These are phyloP conservation scores for Paramormyrops hopkinsi DNA, from an alignment of 2,797 vertebrate genomes.

Conservation along the genomic window DNA sequence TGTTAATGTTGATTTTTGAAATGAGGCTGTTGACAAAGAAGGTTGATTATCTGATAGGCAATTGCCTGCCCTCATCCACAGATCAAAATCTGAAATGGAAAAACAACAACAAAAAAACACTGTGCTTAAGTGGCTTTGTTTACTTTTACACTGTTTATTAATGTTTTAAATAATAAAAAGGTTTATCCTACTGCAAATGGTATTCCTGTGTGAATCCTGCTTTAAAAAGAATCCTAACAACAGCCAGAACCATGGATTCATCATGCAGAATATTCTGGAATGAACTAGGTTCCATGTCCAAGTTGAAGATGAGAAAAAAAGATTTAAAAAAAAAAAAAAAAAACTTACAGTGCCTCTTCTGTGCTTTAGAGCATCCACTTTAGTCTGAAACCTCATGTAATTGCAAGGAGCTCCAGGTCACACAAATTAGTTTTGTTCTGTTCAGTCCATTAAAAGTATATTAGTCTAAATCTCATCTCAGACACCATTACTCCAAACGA, in stretches of 20 bases:
- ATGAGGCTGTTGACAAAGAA: conserved; percentile 4
- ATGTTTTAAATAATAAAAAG: conserved; percentile 20
- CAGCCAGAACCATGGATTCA: neutral
- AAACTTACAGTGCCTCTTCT: neutral
- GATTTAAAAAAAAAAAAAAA: neutral
- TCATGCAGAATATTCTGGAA: neutral
- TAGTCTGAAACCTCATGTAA: neutral
- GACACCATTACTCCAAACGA: neutral
- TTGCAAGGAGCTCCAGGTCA: neutral
- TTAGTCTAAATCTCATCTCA: neutral
- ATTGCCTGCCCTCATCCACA: conserved; percentile 4
- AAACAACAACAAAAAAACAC: conserved; percentile 2
- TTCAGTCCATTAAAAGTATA: neutral
- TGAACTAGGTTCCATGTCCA: neutral
- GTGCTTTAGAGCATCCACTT: neutral
- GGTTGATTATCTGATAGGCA: neutral
- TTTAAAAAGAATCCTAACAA: neutral
- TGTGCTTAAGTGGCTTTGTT: conserved; percentile 15
- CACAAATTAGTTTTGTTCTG: neutral
- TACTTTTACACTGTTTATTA: conserved; percentile 18
- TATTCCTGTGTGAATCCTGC: neutral
- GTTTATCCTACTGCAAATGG: neutral
- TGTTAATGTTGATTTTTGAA: neutral
- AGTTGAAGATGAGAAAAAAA: neutral
- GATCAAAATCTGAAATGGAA: conserved; percentile 3